Percentiles rank a stretch among this genome's conserved stretches.
These are phyloP conservation scores for Sesia apiformis DNA, from an alignment of 2,888 invertebrate species.

Conservation along the genomic window DNA sequence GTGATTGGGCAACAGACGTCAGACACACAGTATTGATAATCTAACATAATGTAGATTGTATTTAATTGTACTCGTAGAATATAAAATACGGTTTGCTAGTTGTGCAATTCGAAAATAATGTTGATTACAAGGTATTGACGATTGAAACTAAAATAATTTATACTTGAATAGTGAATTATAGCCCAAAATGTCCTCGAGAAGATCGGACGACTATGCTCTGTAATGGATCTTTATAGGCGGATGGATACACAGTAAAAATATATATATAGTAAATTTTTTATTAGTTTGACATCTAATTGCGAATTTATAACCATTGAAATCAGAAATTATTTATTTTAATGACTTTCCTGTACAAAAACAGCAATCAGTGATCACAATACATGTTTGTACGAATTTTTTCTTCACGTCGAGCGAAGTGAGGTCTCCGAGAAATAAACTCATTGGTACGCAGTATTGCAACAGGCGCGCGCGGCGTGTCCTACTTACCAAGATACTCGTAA, in stretches of 20 bases:
- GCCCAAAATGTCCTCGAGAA: too few relatives aligned
- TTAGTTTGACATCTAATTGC: too few relatives aligned
- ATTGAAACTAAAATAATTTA: too few relatives aligned
- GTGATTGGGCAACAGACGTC: constrained; percentile 32
- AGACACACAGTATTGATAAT: constrained; percentile 32
- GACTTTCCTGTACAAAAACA: background rate
- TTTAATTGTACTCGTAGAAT: constrained; percentile 2
- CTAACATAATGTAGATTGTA: constrained; percentile 24
- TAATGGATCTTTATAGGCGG: too few relatives aligned
- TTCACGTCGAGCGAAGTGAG: background rate
- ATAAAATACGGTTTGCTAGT: background rate
- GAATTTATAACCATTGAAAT: background rate
- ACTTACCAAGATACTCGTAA: constrained; percentile 65
- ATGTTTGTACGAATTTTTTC: background rate
- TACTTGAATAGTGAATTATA: too few relatives aligned
- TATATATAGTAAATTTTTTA: too few relatives aligned
- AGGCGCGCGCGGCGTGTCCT: constrained; percentile 46
- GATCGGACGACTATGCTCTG: too few relatives aligned
- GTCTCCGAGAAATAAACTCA: constrained; percentile 22
- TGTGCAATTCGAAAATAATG: too few relatives aligned
- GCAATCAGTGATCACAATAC: background rate
- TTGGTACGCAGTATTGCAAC: constrained; percentile 49
- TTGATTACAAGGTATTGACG: too few relatives aligned
- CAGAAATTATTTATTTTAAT: background rate
- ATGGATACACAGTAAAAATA: too few relatives aligned